These are phyloP conservation scores for Lordiphosa fenestrarum DNA, from an alignment of 2,888 invertebrate species.

Conservation along the genomic window DNA sequence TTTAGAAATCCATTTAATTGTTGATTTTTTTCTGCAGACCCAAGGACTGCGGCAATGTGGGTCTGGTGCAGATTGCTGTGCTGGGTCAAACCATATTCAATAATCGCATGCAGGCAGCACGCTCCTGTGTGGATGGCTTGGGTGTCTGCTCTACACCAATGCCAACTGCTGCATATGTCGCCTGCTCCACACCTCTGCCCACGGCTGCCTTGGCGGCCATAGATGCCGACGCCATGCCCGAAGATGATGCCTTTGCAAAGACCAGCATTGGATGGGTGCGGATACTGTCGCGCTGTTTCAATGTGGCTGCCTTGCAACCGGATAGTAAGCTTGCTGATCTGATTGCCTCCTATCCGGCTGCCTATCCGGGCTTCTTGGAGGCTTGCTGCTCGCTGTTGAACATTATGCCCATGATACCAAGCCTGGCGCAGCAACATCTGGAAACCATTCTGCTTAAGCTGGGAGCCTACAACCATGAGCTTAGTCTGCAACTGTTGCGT, in stretches of 20 bases:
- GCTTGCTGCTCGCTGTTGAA: slow-evolving; percentile 87
- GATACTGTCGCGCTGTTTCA: slow-evolving; percentile 89
- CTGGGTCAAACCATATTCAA: slow-evolving; percentile 92
- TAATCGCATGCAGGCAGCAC: slow-evolving; percentile 61
- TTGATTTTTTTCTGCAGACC: slow-evolving; percentile 83
- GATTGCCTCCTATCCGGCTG: slow-evolving; percentile 83
- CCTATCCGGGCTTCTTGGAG: slow-evolving; percentile 85
- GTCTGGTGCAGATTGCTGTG: slow-evolving; percentile 91
- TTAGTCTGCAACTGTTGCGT: slow-evolving; percentile 83
- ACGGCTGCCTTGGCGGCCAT: slow-evolving; percentile 23
- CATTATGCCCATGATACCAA: slow-evolving; percentile 84
- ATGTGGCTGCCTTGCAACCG: slow-evolving; percentile 79
- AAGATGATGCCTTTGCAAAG: slow-evolving; percentile 80
- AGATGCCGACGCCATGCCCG: slow-evolving; percentile 57
- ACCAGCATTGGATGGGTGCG: slow-evolving; percentile 91
- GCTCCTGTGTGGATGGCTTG: slow-evolving; percentile 50
- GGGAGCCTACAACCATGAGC: slow-evolving; percentile 84
- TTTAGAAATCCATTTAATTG: neutral
- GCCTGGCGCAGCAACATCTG: slow-evolving; percentile 82
- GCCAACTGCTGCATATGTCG: slow-evolving; percentile 14
- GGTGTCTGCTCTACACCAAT: slow-evolving; percentile 42
- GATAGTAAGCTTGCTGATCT: slow-evolving; percentile 80
- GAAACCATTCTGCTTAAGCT: slow-evolving; percentile 87
- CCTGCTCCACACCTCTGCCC: slow-evolving; percentile 43
- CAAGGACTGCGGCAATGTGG: slow-evolving; percentile 93